phyloP scores from a whole-genome alignment of 2,888 invertebrate species.

The Tineola bisselliella region DNA sequence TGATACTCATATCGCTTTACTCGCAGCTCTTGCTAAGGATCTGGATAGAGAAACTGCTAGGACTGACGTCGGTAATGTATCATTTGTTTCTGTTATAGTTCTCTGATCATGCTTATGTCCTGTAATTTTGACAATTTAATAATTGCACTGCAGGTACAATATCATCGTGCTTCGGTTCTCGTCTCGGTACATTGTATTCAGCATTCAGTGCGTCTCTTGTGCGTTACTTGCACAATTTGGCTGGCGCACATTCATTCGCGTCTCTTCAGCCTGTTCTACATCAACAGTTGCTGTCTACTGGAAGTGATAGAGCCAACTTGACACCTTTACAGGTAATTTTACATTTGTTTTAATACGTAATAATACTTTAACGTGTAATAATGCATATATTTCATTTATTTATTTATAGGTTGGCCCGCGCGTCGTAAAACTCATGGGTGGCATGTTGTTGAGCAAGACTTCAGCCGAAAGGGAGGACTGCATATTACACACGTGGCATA shows the following conservation, averaged over 20 bases:
- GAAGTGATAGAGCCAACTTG: slow-evolving; percentile 44
- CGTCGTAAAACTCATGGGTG: slow-evolving; percentile 75
- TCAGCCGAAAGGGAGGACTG: slow-evolving; percentile 89
- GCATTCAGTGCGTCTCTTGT: slow-evolving; percentile 82
- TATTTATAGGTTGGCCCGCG: slow-evolving; percentile 73
- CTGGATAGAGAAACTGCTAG: slow-evolving; percentile 89
- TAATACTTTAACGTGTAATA: slow-evolving; percentile 37
- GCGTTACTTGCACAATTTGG: slow-evolving; percentile 75
- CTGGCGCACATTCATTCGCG: slow-evolving; percentile 43
- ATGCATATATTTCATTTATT: background rate
- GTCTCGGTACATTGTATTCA: slow-evolving; percentile 75
- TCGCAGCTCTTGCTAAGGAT: slow-evolving; percentile 90
- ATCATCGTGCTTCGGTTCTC: slow-evolving; percentile 76
- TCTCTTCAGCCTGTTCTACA: slow-evolving; percentile 47
- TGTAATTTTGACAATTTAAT: too few species aligned
- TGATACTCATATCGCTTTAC: slow-evolving; percentile 88
- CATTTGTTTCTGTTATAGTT: background rate
- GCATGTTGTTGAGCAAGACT: slow-evolving; percentile 82
- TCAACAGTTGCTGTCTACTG: slow-evolving; percentile 44
- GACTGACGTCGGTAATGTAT: slow-evolving; percentile 71
- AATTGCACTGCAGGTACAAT: slow-evolving; percentile 74
- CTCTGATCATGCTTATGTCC: background rate
- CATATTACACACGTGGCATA: slow-evolving; percentile 92
- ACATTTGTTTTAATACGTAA: too few species aligned
- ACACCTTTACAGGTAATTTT: slow-evolving; percentile 49